Base-by-base conservation (phyloP, 30 jellyfish, hydroid and myxozoan species). In the Rhopilema esculentum region DNA sequence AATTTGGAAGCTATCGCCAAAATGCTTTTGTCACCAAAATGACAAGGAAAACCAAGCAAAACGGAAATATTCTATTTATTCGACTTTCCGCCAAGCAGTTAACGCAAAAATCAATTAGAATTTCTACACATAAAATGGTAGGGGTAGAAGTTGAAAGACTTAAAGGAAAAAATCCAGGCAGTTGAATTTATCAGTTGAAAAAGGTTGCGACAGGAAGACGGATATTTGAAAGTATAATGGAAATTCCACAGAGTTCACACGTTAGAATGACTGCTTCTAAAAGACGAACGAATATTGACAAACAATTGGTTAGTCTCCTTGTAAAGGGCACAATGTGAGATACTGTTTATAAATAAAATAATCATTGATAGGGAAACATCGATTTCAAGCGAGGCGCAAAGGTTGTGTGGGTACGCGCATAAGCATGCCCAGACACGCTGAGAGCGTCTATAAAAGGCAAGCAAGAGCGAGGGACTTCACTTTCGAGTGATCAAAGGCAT, bases 361-460 rank as follows among this genome's bases (percentile, higher is more conserved):
- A 40, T 40, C 12, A 40, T 6, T 12, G 57, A 40, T 2, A 40
- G 12, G 57, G 12, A 40, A 40, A 40, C 57, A 40, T 40, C 57
- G 9, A 6, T 40, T 40, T 40, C 57, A 40, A 6, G 57, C 9
- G 12, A 40, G 6, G 57, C 57, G 57, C 57, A 6, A 40, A 40
- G 57, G 9, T 12, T 2, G 57, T 40, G 57, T n/a, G 84, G 82
- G 84, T 67, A 50, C 24, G 69, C 40, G 48, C 33, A 73, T 8
- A 32, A 31, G 48, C 70, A 73, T 20, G 84, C 84, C 32, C 70
- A 33, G 65, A 40, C 40, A 31, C 69, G 70, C 48, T 26, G 40
- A 9, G 80, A 26, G 4, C 49, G 12, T 16, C 62, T 33, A 31
- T 73, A 73, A 70, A 62, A 1, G 63, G 26, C 27, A 8, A 24